Conservation (phyloP, 2,888 invertebrate genomes). For the Drosophila acutilabella region DNA sequence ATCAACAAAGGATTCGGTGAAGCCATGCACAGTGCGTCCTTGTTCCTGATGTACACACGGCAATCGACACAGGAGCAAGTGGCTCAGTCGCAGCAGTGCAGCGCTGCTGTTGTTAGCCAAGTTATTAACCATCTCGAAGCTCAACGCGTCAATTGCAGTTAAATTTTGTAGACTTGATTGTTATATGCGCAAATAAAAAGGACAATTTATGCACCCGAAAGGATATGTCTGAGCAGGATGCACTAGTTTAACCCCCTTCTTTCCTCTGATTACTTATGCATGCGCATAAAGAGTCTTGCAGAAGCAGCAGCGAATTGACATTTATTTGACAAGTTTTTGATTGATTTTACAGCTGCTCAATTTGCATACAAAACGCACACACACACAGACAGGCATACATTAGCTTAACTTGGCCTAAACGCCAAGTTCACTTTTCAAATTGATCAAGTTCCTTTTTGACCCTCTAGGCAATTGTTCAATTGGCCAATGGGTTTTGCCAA, state of each 20-base stretch:
- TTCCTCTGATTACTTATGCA: conserved; percentile 61
- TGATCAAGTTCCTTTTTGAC: conserved; percentile 13
- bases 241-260: conserved; percentile 29
- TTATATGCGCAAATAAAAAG: conserved; percentile 41
- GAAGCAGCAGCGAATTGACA: conserved; percentile 54
- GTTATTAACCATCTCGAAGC: conserved; percentile 40
- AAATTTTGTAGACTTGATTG: conserved; percentile 14
- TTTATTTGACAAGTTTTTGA: conserved; percentile 83
- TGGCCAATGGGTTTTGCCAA: conserved; percentile 57
- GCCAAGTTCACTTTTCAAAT: conserved; percentile 72
- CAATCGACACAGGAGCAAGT: conserved; percentile 53
- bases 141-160: conserved; percentile 57
- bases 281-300: conserved; percentile 45
- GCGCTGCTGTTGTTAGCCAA: conserved; percentile 52
- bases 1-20: conserved; percentile 68
- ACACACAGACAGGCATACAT: conserved; percentile 1
- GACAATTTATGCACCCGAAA: conserved; percentile 72
- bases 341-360: conserved; percentile 82
- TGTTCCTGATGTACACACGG: conserved; percentile 62
- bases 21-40: conserved; percentile 64
- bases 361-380: conserved; percentile 35
- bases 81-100: conserved; percentile 56
- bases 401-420: conserved; percentile 52
- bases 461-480: conserved; percentile 48
- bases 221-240: conserved; percentile 55